phyloP scores from a whole-genome alignment of 2,888 invertebrate species.

The Halictus ligatus region DNA sequence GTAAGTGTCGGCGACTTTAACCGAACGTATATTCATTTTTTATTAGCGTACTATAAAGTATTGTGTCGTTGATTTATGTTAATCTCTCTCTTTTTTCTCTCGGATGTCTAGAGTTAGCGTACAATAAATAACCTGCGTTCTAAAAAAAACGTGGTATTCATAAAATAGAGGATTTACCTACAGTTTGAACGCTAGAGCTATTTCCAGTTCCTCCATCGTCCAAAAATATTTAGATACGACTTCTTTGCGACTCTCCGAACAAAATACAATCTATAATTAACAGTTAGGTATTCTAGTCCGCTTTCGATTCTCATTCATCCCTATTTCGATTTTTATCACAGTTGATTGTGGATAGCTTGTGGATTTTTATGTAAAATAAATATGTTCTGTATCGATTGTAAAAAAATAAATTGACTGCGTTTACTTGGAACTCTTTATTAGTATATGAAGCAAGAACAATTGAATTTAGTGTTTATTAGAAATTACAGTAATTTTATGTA shows the following conservation, averaged over 20 bases:
- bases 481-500: no score
- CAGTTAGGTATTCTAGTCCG: not conserved
- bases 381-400: not conserved
- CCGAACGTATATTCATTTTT: not conserved
- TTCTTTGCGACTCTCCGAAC: not conserved
- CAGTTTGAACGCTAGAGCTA: conserved; percentile 24
- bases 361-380: not conserved
- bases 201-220: conserved; percentile 25
- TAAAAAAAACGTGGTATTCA: conserved; percentile 19
- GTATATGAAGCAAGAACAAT: no score
- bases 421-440: no score
- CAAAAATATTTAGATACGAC: not conserved
- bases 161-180: conserved; percentile 26
- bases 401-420: not conserved
- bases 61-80: not conserved
- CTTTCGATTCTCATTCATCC: not conserved
- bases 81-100: not conserved
- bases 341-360: not conserved
- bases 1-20: not conserved
- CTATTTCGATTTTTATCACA: not conserved
- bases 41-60: not conserved
- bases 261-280: conserved; percentile 4
- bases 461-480: no score
- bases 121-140: not conserved
- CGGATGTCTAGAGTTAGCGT: not conserved